These are phyloP conservation scores for Argopecten irradians DNA, from an alignment of 1,140 invertebrate genomes.

Conservation along the genomic window DNA sequence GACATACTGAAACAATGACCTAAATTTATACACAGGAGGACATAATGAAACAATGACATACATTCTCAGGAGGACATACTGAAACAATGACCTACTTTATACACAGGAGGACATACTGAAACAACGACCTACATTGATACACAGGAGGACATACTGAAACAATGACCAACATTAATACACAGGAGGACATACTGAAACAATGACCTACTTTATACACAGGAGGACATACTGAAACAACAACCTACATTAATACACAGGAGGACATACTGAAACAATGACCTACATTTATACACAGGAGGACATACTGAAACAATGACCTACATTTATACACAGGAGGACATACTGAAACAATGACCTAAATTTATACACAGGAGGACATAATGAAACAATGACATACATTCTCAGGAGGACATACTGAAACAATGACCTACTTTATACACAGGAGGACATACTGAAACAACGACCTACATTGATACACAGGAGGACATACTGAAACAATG, in stretches of 20 bases:
- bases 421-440: too few species aligned
- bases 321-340: slow-evolving; percentile 50
- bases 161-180: too few species aligned
- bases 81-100: too few species aligned
- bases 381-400: too few species aligned
- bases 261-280: slow-evolving; percentile 53
- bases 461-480: too few species aligned
- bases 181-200: slow-evolving; percentile 52
- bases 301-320: slow-evolving; percentile 53
- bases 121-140: too few species aligned
- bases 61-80: slow-evolving; percentile 52
- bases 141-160: slow-evolving; percentile 53
- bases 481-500: slow-evolving; percentile 53
- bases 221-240: slow-evolving; percentile 53
- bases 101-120: slow-evolving; percentile 52
- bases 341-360: slow-evolving; percentile 51
- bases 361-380: slow-evolving; percentile 53
- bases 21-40: slow-evolving; percentile 53
- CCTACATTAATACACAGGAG: too few species aligned
- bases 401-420: slow-evolving; percentile 52
- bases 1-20: slow-evolving; percentile 52
- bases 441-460: slow-evolving; percentile 52
- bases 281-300: slow-evolving; percentile 51
- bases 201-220: too few species aligned
- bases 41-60: slow-evolving; percentile 52